phyloP scores from a whole-genome alignment of 2,113 vertebrate genomes.

The Chaetodon trifascialis region DNA sequence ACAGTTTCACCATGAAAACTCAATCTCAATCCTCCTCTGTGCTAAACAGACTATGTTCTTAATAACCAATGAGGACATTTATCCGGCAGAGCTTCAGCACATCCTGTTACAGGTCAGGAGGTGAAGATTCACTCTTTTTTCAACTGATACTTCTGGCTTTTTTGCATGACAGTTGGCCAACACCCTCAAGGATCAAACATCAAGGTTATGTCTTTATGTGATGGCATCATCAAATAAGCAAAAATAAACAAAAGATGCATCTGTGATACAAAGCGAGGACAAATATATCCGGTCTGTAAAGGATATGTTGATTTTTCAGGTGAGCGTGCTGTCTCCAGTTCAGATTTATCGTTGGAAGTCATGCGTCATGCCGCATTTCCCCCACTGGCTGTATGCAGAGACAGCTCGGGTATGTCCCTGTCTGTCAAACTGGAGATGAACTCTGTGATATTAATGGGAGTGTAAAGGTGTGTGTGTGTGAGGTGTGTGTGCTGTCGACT shows the following conservation, averaged over 20 bases:
- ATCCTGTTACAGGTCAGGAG: constrained; percentile 59
- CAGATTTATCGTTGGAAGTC: constrained; percentile 41
- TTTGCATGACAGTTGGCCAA: constrained; percentile 12
- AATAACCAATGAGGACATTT: background rate
- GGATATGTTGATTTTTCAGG: constrained; percentile 26
- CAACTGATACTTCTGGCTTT: background rate
- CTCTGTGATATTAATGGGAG: constrained; percentile 47
- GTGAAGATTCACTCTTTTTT: background rate
- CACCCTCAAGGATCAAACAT: constrained; percentile 6
- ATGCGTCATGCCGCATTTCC: constrained; percentile 30
- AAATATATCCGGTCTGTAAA: background rate
- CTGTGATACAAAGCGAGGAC: background rate
- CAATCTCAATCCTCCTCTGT: too few species aligned
- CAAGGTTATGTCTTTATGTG: background rate
- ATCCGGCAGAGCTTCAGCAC: constrained; percentile 24
- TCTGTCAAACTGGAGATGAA: constrained; percentile 73
- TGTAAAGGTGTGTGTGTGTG: constrained; percentile 14
- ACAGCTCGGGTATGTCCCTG: constrained; percentile 52
- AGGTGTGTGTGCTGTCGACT: constrained; percentile 4
- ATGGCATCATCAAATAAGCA: background rate
- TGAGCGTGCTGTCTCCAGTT: constrained; percentile 11
- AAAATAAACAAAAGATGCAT: background rate
- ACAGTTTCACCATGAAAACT: background rate
- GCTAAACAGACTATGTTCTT: background rate
- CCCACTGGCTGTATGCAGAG: constrained; percentile 39